Conservation (phyloP, 2,113 vertebrate genomes). For the Orycteropus afer region DNA sequence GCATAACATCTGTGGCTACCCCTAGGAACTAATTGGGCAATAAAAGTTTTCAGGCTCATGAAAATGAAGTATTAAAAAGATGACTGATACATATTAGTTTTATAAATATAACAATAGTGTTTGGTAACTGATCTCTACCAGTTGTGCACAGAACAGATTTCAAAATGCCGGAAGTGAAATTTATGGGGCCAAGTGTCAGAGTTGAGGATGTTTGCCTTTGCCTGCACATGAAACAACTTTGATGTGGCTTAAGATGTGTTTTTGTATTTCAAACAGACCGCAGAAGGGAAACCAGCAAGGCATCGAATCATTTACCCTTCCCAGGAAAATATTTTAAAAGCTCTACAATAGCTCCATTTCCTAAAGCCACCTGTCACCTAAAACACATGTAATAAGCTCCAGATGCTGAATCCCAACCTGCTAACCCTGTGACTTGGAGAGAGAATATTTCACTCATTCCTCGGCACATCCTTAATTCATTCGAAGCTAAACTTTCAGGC, state of each 20-base stretch:
- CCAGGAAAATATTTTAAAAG: constrained; percentile 86
- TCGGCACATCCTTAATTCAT: constrained; percentile 87
- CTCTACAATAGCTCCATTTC: constrained; percentile 83
- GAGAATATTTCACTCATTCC: constrained; percentile 88
- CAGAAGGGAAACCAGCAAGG: constrained; percentile 71
- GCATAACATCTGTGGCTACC: constrained; percentile 70
- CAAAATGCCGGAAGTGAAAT: constrained; percentile 58
- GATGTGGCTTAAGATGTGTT: constrained; percentile 70
- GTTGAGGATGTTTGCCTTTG: constrained; percentile 77
- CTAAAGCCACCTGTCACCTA: constrained; percentile 89
- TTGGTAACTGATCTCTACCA: constrained; percentile 41
- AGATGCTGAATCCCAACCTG: constrained; percentile 87
- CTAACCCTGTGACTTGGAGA: constrained; percentile 83
- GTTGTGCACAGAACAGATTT: not conserved
- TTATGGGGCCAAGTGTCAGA: constrained; percentile 32
- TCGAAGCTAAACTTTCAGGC: constrained; percentile 85
- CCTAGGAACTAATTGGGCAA: constrained; percentile 58
- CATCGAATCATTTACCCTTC: constrained; percentile 83
- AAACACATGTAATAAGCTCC: constrained; percentile 85
- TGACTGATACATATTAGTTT: constrained; percentile 36
- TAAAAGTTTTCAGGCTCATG: constrained; percentile 62
- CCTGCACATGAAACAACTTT: constrained; percentile 47
- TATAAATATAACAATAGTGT: constrained; percentile 24
- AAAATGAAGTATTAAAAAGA: constrained; percentile 60
- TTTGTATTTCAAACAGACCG: constrained; percentile 81